Evolutionary conservation across 2,797 vertebrate species (phyloP).

Genomic region (Holocentrus rufus): DNA sequence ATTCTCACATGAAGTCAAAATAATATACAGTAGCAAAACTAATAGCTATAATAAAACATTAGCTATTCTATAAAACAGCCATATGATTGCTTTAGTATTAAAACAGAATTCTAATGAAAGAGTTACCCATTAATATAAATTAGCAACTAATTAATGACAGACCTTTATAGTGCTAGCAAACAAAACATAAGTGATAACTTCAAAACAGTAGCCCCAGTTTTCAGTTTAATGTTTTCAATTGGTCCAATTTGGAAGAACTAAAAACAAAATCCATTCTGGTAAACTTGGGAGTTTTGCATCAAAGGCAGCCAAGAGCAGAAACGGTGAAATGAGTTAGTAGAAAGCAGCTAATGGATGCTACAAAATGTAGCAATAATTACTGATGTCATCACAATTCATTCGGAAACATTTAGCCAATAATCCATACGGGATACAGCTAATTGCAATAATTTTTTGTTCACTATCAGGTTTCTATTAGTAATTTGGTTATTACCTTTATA

Average conservation of each 20-base stretch:
- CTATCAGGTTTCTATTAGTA: constrained; percentile 2
- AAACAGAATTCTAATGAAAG: not conserved
- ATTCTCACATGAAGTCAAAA: constrained; percentile 15
- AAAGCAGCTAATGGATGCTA: not conserved
- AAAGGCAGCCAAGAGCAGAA: not conserved
- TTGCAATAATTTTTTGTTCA: constrained; percentile 14
- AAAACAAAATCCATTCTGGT: not conserved
- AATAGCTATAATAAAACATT: not conserved
- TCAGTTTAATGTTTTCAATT: constrained; percentile 20
- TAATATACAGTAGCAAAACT: constrained; percentile 13
- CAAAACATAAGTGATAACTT: constrained; percentile 5
- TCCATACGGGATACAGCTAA: constrained; percentile 14
- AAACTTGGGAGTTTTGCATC: not conserved
- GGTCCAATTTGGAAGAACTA: not conserved
- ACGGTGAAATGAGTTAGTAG: not conserved
- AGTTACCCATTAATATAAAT: not conserved
- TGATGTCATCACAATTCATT: not conserved
- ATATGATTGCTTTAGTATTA: not conserved
- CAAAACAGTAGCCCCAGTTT: not conserved
- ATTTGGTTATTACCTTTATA: constrained; percentile 5
- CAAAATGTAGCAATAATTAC: not conserved
- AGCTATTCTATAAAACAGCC: constrained; percentile 27
- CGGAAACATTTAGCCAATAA: constrained; percentile 17
- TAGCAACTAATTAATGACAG: too few relatives aligned
- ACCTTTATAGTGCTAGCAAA: not conserved